Conservation (phyloP, 2,113 vertebrate species). For the Calypte anna region DNA sequence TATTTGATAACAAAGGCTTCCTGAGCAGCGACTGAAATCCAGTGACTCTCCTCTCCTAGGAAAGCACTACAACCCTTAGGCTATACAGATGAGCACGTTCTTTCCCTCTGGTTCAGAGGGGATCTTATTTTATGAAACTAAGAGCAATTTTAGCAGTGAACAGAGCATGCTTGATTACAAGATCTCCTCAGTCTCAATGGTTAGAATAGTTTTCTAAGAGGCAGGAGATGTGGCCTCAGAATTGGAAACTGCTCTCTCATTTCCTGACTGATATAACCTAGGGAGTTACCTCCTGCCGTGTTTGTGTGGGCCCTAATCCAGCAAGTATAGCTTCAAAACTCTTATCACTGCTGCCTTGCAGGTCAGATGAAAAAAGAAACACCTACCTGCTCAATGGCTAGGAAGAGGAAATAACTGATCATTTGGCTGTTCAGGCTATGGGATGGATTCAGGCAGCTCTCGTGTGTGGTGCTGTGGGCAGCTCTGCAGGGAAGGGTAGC, state of each 20-base stretch:
- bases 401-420: not conserved
- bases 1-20: not conserved
- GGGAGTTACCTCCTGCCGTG: not conserved
- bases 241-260: not conserved
- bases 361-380: not conserved
- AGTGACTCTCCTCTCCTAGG: not conserved
- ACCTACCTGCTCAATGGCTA: not conserved
- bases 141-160: slow-evolving; percentile 10
- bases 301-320: not conserved
- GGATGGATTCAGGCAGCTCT: not conserved
- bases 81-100: not conserved
- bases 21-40: not conserved
- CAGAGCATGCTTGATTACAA: not conserved
- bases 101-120: not conserved
- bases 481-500: not conserved
- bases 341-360: not conserved
- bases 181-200: not conserved
- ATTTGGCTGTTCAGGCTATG: not conserved
- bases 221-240: not conserved
- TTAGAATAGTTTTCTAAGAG: not conserved
- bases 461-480: not conserved
- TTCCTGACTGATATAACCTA: not conserved
- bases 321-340: not conserved
- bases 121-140: slow-evolving; percentile 11
- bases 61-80: not conserved